Evolutionary conservation across 2,113 vertebrate genomes (phyloP).

Genomic region (Psilopsiagon aymara): DNA sequence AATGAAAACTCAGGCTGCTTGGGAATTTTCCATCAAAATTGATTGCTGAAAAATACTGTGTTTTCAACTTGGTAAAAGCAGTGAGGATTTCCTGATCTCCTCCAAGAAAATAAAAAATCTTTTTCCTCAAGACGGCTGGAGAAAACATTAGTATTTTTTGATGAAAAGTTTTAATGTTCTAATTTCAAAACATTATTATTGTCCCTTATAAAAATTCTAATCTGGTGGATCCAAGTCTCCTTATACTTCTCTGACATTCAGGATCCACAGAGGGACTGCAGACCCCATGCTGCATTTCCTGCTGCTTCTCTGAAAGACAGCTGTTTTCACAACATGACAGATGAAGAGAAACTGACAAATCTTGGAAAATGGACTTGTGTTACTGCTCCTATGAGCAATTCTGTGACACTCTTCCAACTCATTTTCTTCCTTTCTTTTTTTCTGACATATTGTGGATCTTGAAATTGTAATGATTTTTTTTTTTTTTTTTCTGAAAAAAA

Average conservation of each 20-base stretch:
- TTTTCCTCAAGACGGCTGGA: rapidly evolving
- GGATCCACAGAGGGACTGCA: background rate
- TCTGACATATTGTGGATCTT: background rate
- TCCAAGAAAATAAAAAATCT: rapidly evolving
- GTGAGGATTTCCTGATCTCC: background rate
- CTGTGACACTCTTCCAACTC: background rate
- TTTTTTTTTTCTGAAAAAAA: background rate
- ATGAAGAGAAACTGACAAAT: background rate
- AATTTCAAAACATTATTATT: background rate
- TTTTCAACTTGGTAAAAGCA: background rate
- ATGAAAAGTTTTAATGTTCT: background rate
- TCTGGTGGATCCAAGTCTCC: background rate
- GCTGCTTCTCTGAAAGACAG: background rate
- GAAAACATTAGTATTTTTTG: background rate
- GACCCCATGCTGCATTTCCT: background rate
- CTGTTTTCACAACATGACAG: background rate
- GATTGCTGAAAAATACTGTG: background rate
- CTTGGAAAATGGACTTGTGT: background rate
- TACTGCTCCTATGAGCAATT: background rate
- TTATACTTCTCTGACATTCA: background rate
- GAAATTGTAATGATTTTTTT: background rate
- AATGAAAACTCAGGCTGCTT: background rate
- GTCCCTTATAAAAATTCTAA: background rate
- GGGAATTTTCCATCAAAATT: background rate
- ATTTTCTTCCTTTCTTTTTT: background rate